Evolutionary conservation across 1,140 invertebrate genomes (phyloP), one percentile per base, ranked within the genome.

Genomic region (Cyclargus thomasi): DNA sequence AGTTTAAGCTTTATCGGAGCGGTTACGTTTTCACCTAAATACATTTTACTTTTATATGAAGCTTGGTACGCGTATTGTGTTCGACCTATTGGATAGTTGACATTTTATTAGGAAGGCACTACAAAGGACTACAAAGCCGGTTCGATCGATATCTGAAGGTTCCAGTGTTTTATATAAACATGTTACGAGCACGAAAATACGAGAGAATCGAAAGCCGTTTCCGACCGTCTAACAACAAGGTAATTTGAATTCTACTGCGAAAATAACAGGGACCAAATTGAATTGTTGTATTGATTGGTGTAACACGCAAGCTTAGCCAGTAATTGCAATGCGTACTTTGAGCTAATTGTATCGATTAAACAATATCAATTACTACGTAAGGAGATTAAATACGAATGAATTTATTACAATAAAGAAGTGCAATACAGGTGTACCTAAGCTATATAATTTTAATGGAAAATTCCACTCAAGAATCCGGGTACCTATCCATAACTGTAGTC

Each of bases 81-180:
- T 47, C 14, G 39, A 47, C 39, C 39, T 47, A 47, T n/a, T 47
- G 39, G 39, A 47, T 47, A 14, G 39, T 47, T 47, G 39, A 47
- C 8, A 47, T 47, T 47, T 47, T 16, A 16, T 47, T 16, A 47
- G 39, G 3, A 16, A 47, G 39, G 14, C 39, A 47, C 3, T 14
- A 29, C 29, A 47, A 47, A 47, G 39, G 39, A 47, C 39, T 47
- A 16, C 39, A 20, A 55, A 17, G 55, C 20, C 55, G 17, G 5
- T 21, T 59, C 55, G 55, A 21, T 59, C 55, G 55, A 59, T 59
- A 59, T 21, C 17, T 20, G 55, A 59, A 59, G 55, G 55, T 59
- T 59, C 53, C 18, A 59, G 55, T 20, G 17, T 21, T 59, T 20
- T 20, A 20, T 59, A 55, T 55, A 55, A 55, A 21, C 18, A 59